These are phyloP conservation scores for Anolis carolinensis DNA, from an alignment of 2,113 vertebrate species.

Conservation along the genomic window DNA sequence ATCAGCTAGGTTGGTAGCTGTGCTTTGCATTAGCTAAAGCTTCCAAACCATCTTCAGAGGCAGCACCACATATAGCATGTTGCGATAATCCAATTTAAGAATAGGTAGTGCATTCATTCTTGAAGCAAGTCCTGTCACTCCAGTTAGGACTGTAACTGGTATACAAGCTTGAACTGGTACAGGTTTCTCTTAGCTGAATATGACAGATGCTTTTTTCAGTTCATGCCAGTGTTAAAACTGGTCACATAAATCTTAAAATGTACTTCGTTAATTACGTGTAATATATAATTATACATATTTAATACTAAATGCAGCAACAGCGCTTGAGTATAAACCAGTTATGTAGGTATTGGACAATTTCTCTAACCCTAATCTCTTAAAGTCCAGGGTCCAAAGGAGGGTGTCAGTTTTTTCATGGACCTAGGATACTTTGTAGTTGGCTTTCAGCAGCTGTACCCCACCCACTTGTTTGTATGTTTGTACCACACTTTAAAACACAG, in stretches of 20 bases:
- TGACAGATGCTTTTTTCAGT: neutral
- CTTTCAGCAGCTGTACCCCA: neutral
- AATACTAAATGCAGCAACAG: neutral
- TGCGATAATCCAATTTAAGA: neutral
- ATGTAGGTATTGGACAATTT: neutral
- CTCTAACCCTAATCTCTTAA: neutral
- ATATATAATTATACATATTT: neutral
- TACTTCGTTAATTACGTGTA: neutral
- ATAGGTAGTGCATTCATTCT: neutral
- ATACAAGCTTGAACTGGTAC: neutral
- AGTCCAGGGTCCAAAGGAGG: neutral
- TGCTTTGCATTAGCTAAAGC: neutral
- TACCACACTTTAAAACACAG: neutral
- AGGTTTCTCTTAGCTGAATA: neutral
- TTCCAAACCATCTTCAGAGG: neutral
- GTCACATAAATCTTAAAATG: neutral
- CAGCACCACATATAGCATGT: neutral
- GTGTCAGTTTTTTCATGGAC: neutral
- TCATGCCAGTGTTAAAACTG: neutral
- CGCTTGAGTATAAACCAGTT: neutral
- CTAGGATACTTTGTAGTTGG: neutral
- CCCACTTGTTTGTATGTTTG: neutral
- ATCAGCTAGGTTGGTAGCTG: neutral
- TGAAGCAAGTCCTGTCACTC: neutral
- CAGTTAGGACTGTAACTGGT: too few species aligned